Conservation (phyloP, 2,113 vertebrate genomes). For the Chionomys nivalis region DNA sequence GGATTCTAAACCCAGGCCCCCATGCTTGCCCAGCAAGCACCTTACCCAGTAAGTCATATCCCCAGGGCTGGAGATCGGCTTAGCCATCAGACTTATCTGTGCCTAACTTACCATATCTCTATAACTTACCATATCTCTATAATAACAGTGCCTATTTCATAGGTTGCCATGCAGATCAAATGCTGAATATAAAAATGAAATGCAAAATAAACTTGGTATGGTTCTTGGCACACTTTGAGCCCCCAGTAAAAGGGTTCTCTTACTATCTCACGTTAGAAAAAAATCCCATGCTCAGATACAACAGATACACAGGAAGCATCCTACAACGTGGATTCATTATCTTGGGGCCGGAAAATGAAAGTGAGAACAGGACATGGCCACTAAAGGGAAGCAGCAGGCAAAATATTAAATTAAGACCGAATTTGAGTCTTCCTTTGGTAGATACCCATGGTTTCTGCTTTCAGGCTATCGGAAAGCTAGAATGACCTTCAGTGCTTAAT, state of each 20-base stretch:
- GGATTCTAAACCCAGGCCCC: not conserved
- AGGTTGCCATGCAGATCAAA: not conserved
- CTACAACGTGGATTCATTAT: slow-evolving; percentile 24
- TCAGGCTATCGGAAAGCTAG: slow-evolving; percentile 55
- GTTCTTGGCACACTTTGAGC: not conserved
- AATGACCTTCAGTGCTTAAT: slow-evolving; percentile 74
- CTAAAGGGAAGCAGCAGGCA: slow-evolving; percentile 49
- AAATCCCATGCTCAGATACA: not conserved
- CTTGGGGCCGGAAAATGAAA: slow-evolving; percentile 64
- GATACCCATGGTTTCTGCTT: slow-evolving; percentile 66
- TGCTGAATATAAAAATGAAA: slow-evolving; percentile 25
- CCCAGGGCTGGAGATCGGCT: not conserved
- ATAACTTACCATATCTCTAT: slow-evolving; percentile 14
- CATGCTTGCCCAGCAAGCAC: not conserved
- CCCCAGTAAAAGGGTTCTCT: not conserved
- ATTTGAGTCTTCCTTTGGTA: slow-evolving; percentile 66
- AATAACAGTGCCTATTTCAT: not conserved
- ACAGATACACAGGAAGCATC: slow-evolving; percentile 3
- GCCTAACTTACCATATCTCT: not conserved
- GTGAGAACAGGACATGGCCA: slow-evolving; percentile 39
- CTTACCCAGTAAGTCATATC: not conserved
- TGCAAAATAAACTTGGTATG: not conserved
- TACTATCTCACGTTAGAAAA: not conserved
- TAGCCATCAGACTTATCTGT: slow-evolving; percentile 7
- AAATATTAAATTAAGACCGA: slow-evolving; percentile 74